Conservation (phyloP, 53 echinoderm and acorn worm species). For the Luidia sarsii region DNA sequence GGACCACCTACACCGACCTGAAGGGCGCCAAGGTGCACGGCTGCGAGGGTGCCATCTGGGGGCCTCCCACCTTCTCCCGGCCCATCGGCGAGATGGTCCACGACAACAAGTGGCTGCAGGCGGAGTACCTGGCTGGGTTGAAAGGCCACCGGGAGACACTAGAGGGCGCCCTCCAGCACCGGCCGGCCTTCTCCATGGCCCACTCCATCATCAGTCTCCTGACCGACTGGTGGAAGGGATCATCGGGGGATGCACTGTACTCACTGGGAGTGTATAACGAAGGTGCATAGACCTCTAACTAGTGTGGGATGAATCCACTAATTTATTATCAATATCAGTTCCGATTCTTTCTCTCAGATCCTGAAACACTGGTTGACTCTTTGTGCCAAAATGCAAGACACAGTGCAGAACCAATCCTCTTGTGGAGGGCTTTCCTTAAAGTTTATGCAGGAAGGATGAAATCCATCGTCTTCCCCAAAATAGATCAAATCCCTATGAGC, state of each 20-base stretch:
- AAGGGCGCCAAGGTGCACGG: constrained; percentile 75
- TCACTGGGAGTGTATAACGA: constrained; percentile 92
- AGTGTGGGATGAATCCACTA: too few species aligned
- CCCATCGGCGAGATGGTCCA: constrained; percentile 92
- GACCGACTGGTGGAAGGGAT: constrained; percentile 89
- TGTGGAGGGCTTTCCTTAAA: too few species aligned
- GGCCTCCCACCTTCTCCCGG: constrained; percentile 85
- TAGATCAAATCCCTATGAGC: too few species aligned
- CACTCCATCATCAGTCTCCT: constrained; percentile 78
- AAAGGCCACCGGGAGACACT: constrained; percentile 66
- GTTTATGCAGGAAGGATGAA: too few species aligned
- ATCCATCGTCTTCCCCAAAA: too few species aligned
- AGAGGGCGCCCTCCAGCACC: constrained; percentile 67
- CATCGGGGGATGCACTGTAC: constrained; percentile 60
- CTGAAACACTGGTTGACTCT: background rate
- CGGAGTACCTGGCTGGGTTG: constrained; percentile 75
- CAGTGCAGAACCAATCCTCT: too few species aligned
- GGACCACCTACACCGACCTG: constrained; percentile 75
- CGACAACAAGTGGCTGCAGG: constrained; percentile 95
- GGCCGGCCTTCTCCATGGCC: constrained; percentile 74
- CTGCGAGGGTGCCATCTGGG: constrained; percentile 98
- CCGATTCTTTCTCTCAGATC: background rate
- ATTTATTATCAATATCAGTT: background rate
- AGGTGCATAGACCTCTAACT: constrained; percentile 66
- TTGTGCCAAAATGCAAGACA: background rate